phyloP scores from a whole-genome alignment of 2,113 vertebrate species.

The Odocoileus virginianus region DNA sequence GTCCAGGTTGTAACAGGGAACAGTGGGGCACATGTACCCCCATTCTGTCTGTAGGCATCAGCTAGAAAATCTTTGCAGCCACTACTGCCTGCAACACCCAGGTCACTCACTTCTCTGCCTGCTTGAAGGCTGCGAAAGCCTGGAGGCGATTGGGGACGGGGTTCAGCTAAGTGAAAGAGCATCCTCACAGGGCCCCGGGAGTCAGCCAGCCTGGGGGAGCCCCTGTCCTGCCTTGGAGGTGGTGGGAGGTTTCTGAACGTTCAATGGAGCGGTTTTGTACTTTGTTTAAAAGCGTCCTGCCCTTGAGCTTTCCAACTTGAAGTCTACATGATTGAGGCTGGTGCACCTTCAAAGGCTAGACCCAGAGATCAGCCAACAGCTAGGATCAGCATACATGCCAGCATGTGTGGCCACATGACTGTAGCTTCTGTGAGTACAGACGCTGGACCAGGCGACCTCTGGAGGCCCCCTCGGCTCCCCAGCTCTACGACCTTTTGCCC shows the following conservation, averaged over 20 bases:
- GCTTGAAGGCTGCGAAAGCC: neutral
- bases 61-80: neutral
- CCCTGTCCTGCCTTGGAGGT: neutral
- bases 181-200: neutral
- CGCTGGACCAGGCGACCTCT: neutral
- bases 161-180: neutral
- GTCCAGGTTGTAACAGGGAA: neutral
- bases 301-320: neutral
- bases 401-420: neutral
- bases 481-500: neutral
- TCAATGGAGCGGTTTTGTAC: neutral
- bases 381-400: neutral
- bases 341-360: neutral
- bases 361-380: neutral
- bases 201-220: neutral
- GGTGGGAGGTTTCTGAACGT: neutral
- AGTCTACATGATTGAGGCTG: neutral
- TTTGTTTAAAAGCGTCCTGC: neutral
- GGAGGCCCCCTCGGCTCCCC: neutral
- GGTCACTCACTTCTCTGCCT: neutral
- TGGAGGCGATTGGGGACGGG: neutral
- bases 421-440: neutral
- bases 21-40: accelerated
- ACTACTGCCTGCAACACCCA: neutral
- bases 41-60: neutral